These are phyloP conservation scores for Enteromius treurensis DNA, from an alignment of 2,797 vertebrate genomes.

Conservation along the genomic window DNA sequence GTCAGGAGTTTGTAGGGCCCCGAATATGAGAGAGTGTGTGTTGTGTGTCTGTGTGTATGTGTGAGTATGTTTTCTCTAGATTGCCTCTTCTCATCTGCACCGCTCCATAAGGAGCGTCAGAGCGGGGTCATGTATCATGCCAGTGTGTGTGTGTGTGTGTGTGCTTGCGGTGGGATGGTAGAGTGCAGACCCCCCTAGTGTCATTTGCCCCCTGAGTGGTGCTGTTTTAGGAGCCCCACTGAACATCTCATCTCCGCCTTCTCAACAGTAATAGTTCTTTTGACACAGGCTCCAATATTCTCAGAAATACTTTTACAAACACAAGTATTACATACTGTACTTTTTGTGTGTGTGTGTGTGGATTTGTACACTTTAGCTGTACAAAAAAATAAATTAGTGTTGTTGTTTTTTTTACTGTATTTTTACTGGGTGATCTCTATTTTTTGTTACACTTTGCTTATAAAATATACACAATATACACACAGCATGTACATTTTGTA, in stretches of 20 bases:
- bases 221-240: conserved; percentile 47
- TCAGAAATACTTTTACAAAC: conserved; percentile 5
- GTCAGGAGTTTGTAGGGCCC: conserved; percentile 71
- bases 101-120: conserved; percentile 71
- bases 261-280: conserved; percentile 35
- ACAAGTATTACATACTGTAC: neutral
- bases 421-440: neutral
- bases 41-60: conserved; percentile 43
- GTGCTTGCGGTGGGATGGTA: conserved; percentile 62
- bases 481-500: neutral
- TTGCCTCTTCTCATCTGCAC: conserved; percentile 59
- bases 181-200: conserved; percentile 53
- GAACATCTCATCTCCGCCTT: conserved; percentile 45
- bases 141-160: conserved; percentile 34
- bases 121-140: conserved; percentile 73
- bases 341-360: neutral
- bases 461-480: neutral
- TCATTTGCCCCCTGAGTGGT: conserved; percentile 42
- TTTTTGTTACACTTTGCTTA: neutral
- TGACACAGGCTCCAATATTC: conserved; percentile 11
- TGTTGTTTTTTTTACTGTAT: neutral
- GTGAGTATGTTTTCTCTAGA: conserved; percentile 56
- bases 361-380: neutral
- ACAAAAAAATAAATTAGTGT: neutral
- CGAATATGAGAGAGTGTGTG: conserved; percentile 46